Evolutionary conservation across 2,888 invertebrate species (phyloP).

Genomic region (Zygogramma bicolorata): DNA sequence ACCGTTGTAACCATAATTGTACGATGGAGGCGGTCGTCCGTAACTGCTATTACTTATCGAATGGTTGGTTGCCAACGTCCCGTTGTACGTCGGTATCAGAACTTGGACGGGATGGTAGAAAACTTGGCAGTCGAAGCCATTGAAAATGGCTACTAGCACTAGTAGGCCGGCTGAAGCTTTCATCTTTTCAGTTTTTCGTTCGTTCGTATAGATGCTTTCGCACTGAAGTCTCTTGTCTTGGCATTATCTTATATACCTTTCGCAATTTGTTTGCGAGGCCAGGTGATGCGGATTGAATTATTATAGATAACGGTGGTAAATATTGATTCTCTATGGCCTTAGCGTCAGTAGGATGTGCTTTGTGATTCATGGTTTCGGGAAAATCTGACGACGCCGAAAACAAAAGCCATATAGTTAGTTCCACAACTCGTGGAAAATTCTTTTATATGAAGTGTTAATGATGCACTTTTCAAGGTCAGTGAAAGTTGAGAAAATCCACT

Average conservation of each 20-base stretch:
- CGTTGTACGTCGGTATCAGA: conserved; percentile 51
- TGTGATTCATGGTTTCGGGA: conserved; percentile 4
- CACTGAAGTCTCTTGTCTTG: not conserved
- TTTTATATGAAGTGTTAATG: too few relatives aligned
- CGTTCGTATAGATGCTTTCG: not conserved
- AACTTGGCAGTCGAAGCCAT: conserved; percentile 40
- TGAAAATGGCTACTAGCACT: conserved; percentile 24
- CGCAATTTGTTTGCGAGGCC: not conserved
- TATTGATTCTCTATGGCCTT: not conserved
- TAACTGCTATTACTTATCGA: conserved; percentile 25
- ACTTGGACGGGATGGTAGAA: conserved; percentile 54
- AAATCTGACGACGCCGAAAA: not conserved
- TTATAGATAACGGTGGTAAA: conserved; percentile 8
- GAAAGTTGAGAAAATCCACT: too few relatives aligned
- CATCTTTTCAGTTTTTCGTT: conserved; percentile 29
- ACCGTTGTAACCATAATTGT: conserved; percentile 22
- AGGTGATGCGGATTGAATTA: not conserved
- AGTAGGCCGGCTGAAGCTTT: conserved; percentile 19
- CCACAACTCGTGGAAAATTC: too few relatives aligned
- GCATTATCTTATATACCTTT: conserved; percentile 18
- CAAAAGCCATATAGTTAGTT: too few relatives aligned
- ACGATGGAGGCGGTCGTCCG: conserved; percentile 18
- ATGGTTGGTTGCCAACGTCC: conserved; percentile 35
- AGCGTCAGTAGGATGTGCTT: not conserved
- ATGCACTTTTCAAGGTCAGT: too few relatives aligned